Conservation (phyloP, 2,113 vertebrate genomes). For the Syngnathus floridae region DNA sequence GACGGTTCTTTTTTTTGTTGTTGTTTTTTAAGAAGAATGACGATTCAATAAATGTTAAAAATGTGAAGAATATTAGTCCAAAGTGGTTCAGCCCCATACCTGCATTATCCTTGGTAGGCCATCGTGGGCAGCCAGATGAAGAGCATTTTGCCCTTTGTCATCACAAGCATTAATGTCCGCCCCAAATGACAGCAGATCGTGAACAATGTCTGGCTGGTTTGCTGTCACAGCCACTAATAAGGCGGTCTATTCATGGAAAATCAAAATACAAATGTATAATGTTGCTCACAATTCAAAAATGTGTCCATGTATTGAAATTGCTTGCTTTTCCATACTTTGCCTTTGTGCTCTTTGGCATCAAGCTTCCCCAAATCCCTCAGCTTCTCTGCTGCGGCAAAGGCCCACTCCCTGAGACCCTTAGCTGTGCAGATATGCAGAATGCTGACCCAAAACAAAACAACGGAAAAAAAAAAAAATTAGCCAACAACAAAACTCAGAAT, state of each 20-base stretch:
- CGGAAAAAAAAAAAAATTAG: neutral
- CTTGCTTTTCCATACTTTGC: constrained; percentile 71
- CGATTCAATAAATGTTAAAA: neutral
- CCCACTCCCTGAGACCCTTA: constrained; percentile 76
- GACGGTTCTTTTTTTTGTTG: too few species aligned
- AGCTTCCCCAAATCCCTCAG: constrained; percentile 66
- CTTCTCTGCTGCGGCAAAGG: constrained; percentile 78
- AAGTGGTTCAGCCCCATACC: constrained; percentile 54
- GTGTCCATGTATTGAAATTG: neutral
- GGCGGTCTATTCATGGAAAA: constrained; percentile 70
- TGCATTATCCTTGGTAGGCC: constrained; percentile 75
- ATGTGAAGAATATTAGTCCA: neutral
- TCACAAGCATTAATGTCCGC: constrained; percentile 78
- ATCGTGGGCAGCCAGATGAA: constrained; percentile 80
- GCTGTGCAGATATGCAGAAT: constrained; percentile 84
- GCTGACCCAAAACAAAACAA: constrained; percentile 48
- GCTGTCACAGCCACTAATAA: constrained; percentile 83
- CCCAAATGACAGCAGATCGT: constrained; percentile 77
- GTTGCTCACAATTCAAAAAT: neutral
- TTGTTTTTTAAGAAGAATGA: too few species aligned
- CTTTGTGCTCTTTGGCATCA: constrained; percentile 83
- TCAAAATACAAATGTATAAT: neutral
- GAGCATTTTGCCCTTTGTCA: constrained; percentile 79
- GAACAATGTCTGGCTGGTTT: constrained; percentile 81
- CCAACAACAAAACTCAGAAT: neutral